Evolutionary conservation across 2,888 invertebrate genomes (phyloP).

Genomic region (Agrotis puta): DNA sequence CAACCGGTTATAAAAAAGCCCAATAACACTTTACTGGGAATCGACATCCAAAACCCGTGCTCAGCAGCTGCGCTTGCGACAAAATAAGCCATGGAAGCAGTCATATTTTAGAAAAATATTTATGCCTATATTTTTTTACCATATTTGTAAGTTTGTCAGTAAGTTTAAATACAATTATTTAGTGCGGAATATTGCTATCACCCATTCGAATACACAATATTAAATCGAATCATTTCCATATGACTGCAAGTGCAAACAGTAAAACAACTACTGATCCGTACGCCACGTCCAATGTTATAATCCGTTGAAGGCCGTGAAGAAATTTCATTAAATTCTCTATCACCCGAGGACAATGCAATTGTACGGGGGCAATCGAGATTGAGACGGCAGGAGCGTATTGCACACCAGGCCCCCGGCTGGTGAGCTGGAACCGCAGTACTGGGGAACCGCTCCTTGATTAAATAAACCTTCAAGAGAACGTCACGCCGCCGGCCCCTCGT

Average conservation of each 20-base stretch:
- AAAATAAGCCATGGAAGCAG: no score
- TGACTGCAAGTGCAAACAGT: constrained; percentile 70
- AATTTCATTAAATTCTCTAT: constrained; percentile 87
- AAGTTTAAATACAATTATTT: neutral
- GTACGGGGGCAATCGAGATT: constrained; percentile 85
- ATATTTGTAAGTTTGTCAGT: neutral
- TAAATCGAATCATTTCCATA: constrained; percentile 56
- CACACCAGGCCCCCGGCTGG: constrained; percentile 75
- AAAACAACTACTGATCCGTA: constrained; percentile 78
- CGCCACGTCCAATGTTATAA: constrained; percentile 71
- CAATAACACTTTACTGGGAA: no score
- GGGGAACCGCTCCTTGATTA: constrained; percentile 86
- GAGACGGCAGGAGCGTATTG: constrained; percentile 85
- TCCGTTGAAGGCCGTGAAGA: constrained; percentile 81
- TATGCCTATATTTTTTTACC: no score
- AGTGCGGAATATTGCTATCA: constrained; percentile 2
- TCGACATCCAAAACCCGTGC: no score
- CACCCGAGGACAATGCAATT: constrained; percentile 87
- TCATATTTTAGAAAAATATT: no score
- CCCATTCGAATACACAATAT: constrained; percentile 36
- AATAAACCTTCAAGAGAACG: constrained; percentile 87
- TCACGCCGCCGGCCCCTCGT: constrained; percentile 82
- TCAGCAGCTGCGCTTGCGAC: no score
- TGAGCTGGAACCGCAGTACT: constrained; percentile 38
- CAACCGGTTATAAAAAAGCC: no score